A percentile compares a stretch with the other conserved stretches of the same genome.
Conservation (phyloP, 2,888 invertebrate genomes). For the Dicycla oo region DNA sequence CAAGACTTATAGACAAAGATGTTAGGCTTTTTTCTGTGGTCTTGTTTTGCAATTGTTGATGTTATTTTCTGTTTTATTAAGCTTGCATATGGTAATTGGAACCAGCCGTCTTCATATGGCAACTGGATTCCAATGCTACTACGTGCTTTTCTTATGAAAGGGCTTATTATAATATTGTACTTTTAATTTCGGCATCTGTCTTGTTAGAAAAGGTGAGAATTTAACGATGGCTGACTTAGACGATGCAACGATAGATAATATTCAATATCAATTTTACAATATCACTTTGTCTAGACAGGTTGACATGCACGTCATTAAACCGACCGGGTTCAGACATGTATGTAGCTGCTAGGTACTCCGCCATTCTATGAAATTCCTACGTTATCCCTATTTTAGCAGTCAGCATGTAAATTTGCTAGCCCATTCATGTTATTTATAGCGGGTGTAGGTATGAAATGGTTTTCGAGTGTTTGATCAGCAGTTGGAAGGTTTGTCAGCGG, state of each 20-base stretch:
- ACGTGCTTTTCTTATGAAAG: neutral
- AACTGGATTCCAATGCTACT: neutral
- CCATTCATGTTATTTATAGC: conserved; percentile 56
- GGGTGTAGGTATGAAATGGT: conserved; percentile 36
- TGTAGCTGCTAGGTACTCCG: neutral
- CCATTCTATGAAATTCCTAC: conserved; percentile 30
- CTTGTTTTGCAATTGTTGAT: neutral
- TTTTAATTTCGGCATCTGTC: neutral
- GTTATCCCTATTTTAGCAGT: conserved; percentile 29
- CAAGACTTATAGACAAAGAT: conserved; percentile 34
- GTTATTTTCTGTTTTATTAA: neutral
- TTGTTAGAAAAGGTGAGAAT: neutral
- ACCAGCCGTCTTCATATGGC: neutral
- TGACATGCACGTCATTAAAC: conserved; percentile 19
- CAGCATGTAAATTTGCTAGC: conserved; percentile 45
- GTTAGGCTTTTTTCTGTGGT: neutral
- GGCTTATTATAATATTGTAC: neutral
- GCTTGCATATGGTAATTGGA: neutral
- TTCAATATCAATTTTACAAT: conserved; percentile 13
- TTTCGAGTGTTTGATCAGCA: conserved; percentile 39
- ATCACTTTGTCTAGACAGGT: conserved; percentile 23
- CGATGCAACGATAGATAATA: neutral
- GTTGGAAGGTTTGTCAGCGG: conserved; percentile 21
- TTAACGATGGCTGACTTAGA: neutral
- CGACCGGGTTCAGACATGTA: neutral